A percentile compares a stretch with the other conserved stretches of the same genome.
These are phyloP conservation scores for Tethya wilhelma DNA, from an alignment of 37 sponge, comb jelly and placozoan species.

Conservation along the genomic window DNA sequence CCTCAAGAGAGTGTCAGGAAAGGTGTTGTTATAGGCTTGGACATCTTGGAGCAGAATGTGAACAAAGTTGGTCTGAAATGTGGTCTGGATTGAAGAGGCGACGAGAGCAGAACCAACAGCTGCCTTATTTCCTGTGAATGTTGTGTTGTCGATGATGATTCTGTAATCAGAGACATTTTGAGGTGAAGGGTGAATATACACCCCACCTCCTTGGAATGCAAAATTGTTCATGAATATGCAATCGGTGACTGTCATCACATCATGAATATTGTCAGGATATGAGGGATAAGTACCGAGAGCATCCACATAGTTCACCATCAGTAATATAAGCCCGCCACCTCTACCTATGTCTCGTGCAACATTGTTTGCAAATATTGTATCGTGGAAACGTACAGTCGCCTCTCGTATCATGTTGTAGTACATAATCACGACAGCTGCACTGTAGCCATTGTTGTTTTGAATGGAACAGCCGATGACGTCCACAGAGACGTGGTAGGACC, in stretches of 20 bases:
- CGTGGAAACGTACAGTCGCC: background rate
- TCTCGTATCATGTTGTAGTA: constrained; percentile 16
- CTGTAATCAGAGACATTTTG: constrained; percentile 16
- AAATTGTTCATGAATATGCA: constrained; percentile 22
- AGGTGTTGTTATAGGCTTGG: constrained; percentile 14
- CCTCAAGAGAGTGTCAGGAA: background rate
- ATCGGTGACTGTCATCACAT: background rate
- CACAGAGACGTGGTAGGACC: constrained; percentile 1
- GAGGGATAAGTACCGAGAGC: background rate
- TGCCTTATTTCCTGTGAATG: constrained; percentile 3
- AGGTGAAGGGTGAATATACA: background rate
- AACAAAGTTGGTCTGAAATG: background rate
- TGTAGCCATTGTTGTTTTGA: constrained; percentile 3
- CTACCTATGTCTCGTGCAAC: background rate
- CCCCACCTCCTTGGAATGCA: constrained; percentile 15
- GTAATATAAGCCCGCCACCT: constrained; percentile 16
- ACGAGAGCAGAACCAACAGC: background rate
- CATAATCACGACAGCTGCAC: background rate
- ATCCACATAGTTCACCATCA: background rate
- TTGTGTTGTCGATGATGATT: background rate
- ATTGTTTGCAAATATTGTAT: background rate
- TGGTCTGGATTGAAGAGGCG: background rate
- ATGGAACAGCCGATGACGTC: background rate
- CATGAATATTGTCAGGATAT: constrained; percentile 19
- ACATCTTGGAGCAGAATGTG: constrained; percentile 29